Base-by-base conservation (phyloP, 2,113 vertebrate genomes). In the Thermophis baileyi region DNA sequence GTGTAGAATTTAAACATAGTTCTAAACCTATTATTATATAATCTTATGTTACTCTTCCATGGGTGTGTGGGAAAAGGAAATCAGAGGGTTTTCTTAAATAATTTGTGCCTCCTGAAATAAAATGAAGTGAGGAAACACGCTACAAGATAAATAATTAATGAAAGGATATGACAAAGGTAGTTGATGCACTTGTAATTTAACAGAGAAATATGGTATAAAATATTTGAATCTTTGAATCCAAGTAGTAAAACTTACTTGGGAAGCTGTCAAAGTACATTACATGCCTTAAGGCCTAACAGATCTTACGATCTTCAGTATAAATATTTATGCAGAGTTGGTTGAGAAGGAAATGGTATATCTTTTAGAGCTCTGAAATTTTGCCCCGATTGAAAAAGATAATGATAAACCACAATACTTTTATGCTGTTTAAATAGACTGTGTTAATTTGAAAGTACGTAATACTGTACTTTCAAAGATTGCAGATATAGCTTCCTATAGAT, bases 1-100 rank as follows among this genome's bases (percentile, higher is more conserved):
- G 89, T 35, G 63, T 87, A 95, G 92, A 94, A 92, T 89, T 27
- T n/a, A 46, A 24, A 63, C 35, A 18, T 30, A 89, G 2, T 87
- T 87, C 47, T 88, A 89, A 18, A 60, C n/a, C 53, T 20, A 93
- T 93, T 63, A 9, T 74, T 92, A 40, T 88, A 6, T 4, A 53
- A 20, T 7, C 27, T 89, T 94, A 88, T 35, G 46, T 92, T 54
- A 8, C 6, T 24, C 5, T 81, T 57, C 3, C 3, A 35, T 74
- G 22, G 63, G 46, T 89, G 93, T 74, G 35, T 89, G 20, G 44
- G 10, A 40, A n/a, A 90, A 18, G 54, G 92, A 93, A 94, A 69
- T 2, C 46, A 14, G 7, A 91, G 50, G 57, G 30, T 24, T 86
- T 40, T 89, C n/a, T 53, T 85, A 46, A 74, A 88, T 93, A 53